Evolutionary conservation across 92 coral and sea anemone species (phyloP).

Genomic region (Palythoa caribaeorum): DNA sequence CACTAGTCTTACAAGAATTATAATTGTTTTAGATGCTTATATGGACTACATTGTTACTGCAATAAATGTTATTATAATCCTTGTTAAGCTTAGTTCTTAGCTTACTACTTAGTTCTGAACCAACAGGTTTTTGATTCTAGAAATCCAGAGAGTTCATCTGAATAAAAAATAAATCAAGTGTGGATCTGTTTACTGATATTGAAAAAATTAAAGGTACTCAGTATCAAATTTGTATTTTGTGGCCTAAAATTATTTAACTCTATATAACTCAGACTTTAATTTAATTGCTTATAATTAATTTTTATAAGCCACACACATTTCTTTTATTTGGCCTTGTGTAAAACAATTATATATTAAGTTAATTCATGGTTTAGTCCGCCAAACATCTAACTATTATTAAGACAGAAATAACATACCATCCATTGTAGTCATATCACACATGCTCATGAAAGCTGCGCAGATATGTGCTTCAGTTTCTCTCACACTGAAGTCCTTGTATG

Average conservation of each 20-base stretch:
- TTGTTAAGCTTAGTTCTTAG: conserved; percentile 3
- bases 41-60: conserved; percentile 1
- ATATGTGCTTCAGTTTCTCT: conserved; percentile 67
- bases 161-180: neutral
- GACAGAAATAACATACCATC: conserved; percentile 1
- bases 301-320: neutral
- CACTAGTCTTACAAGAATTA: neutral
- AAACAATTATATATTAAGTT: neutral
- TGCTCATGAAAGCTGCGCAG: conserved; percentile 67
- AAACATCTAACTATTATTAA: neutral
- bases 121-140: conserved; percentile 1
- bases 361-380: conserved; percentile 2
- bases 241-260: neutral
- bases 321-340: neutral
- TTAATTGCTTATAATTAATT: neutral
- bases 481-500: conserved; percentile 64
- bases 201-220: neutral
- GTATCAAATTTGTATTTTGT: conserved; percentile 2
- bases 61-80: neutral
- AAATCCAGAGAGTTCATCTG: conserved; percentile 1
- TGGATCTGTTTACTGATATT: neutral
- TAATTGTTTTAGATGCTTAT: neutral
- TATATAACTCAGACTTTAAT: neutral
- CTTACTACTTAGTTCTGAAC: neutral
- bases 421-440: conserved; percentile 48